A percentile compares a stretch with the other conserved stretches of the same genome.
Evolutionary conservation across 2,113 vertebrate species (phyloP).

Genomic region (Toxotes chatareus): DNA sequence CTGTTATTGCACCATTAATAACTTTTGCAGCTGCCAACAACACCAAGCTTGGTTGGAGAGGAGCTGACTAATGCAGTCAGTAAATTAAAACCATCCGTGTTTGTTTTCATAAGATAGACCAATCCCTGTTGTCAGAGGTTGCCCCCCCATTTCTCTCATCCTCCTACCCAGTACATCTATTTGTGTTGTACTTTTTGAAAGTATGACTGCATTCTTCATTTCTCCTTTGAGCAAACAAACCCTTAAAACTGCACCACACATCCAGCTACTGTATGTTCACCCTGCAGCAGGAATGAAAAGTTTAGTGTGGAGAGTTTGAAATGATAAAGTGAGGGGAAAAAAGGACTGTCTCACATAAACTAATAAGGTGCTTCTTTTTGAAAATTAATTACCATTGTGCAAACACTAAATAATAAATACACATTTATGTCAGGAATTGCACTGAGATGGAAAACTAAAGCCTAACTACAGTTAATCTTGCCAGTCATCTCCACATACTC

Average conservation of each 20-base stretch:
- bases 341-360: neutral
- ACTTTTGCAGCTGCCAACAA: slow-evolving; percentile 79
- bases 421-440: slow-evolving; percentile 20
- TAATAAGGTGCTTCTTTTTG: neutral
- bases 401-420: slow-evolving; percentile 12
- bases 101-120: slow-evolving; percentile 68
- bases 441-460: slow-evolving; percentile 19
- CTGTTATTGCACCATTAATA: slow-evolving; percentile 85
- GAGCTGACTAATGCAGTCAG: slow-evolving; percentile 75
- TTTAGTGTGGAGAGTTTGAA: neutral
- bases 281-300: neutral
- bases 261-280: slow-evolving; percentile 21
- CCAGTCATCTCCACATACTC: slow-evolving; percentile 42
- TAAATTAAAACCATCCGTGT: slow-evolving; percentile 76
- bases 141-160: slow-evolving; percentile 21
- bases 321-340: neutral
- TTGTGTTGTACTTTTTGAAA: slow-evolving; percentile 45
- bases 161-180: slow-evolving; percentile 43
- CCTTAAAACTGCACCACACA: slow-evolving; percentile 29
- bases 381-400: slow-evolving; percentile 11
- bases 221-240: slow-evolving; percentile 45
- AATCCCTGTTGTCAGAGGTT: slow-evolving; percentile 67
- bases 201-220: slow-evolving; percentile 47
- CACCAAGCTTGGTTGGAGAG: slow-evolving; percentile 66
- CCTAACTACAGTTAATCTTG: slow-evolving; percentile 23